These are phyloP conservation scores for Psylliodes chrysocephalus DNA, from an alignment of 2,888 invertebrate genomes.

Conservation along the genomic window DNA sequence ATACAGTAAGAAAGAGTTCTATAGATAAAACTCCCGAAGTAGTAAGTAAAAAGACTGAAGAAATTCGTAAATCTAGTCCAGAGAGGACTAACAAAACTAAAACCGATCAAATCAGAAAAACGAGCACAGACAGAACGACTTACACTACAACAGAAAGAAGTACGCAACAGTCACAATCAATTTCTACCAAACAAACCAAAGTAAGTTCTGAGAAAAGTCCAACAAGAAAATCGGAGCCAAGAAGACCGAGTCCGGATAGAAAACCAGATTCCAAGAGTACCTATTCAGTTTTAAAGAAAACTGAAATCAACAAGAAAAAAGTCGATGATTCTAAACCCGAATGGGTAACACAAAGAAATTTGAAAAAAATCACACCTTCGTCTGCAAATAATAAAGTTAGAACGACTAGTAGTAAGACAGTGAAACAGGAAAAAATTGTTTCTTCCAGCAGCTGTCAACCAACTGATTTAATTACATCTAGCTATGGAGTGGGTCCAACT, in stretches of 20 bases:
- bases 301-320: constrained; percentile 22
- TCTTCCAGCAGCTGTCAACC: constrained; percentile 64
- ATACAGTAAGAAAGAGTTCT: neutral
- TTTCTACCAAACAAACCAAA: neutral
- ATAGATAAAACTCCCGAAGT: neutral
- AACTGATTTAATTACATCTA: constrained; percentile 78
- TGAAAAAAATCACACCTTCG: constrained; percentile 67
- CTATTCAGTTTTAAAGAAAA: constrained; percentile 52
- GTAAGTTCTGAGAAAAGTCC: neutral
- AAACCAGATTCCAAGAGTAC: constrained; percentile 33
- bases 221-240: neutral
- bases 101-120: constrained; percentile 7
- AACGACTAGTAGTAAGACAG: constrained; percentile 22
- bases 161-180: neutral
- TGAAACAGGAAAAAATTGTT: constrained; percentile 42
- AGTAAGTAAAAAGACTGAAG: neutral
- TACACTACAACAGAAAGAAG: constrained; percentile 2
- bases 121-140: constrained; percentile 9
- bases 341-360: constrained; percentile 71
- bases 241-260: constrained; percentile 30
- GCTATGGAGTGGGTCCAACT: constrained; percentile 85
- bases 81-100: constrained; percentile 41
- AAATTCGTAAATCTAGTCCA: constrained; percentile 45
- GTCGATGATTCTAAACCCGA: constrained; percentile 70
- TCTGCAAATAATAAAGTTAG: constrained; percentile 33